Evolutionary conservation across 2,888 invertebrate species (phyloP), one percentile per base, ranked within the genome.

Genomic region (Druceiella hillmani): DNA sequence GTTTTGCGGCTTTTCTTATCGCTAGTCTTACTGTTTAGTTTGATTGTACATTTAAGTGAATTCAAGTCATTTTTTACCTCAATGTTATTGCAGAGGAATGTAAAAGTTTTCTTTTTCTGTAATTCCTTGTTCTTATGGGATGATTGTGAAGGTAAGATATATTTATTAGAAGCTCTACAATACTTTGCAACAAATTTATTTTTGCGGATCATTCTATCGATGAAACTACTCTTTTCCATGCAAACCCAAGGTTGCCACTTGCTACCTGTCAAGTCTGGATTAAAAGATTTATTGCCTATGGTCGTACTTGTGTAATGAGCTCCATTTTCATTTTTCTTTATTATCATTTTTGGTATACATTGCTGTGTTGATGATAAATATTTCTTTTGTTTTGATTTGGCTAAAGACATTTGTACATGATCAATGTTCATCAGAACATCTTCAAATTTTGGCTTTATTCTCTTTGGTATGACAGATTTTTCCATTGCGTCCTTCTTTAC

Each of bases 241-340:
- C 66, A 68, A 11, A 72, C 72, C 67, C 68, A 70, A 1, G 72
- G 72, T 52, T 72, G 72, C 72, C 72, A 72, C 48, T 70, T 72
- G 40, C 65, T 61, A 4, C 71, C 71, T 2, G 71, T 70, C 45
- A 71, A 52, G 45, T 71, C 72, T 12, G 71, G 71, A 50, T 67
- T 66, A 39, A 54, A 64, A 22, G 52, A 48, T 30, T 59, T 49
- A 44, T 57, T 59, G 40, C 55, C 52, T 35, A 14, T 31, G 7
- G 59, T 49, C 22, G 60, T 61, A 49, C 70, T 72, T 17, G 72
- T 61, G 49, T 71, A 72, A 50, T 71, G 72, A 17, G 69, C 66
- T 28, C 72, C 72, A 47, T 66, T 62, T 48, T 58, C 55, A 43
- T 54, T 62, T 57, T 71, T 71, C 50, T 72, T 73, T 45, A 72